These are phyloP conservation scores for Lepidiolamprologus cunningtoni DNA, from an alignment of 2,113 vertebrate genomes.

Conservation along the genomic window DNA sequence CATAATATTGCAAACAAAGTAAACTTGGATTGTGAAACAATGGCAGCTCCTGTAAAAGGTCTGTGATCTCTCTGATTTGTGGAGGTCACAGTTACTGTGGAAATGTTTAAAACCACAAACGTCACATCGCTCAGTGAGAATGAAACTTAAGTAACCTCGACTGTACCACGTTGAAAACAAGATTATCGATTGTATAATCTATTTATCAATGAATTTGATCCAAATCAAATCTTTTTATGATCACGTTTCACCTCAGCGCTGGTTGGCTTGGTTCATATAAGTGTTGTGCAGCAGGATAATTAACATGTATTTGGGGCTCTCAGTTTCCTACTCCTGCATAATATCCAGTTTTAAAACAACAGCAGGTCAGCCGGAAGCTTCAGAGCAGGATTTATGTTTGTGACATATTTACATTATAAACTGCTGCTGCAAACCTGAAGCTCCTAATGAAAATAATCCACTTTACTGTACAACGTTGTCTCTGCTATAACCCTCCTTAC, in stretches of 20 bases:
- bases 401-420: neutral
- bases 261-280: neutral
- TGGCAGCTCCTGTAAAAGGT: neutral
- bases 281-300: neutral
- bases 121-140: neutral
- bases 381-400: neutral
- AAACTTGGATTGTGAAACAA: neutral
- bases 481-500: neutral
- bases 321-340: neutral
- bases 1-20: neutral
- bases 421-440: neutral
- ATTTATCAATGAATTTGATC: neutral
- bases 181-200: fast-evolving
- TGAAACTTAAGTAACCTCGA: neutral
- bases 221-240: neutral
- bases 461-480: neutral
- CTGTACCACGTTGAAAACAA: neutral
- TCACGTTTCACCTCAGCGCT: fast-evolving
- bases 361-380: neutral
- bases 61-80: neutral
- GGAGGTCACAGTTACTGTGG: neutral
- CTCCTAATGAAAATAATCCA: neutral
- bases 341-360: neutral
- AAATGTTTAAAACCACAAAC: neutral
- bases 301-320: neutral